Conservation (phyloP, 2,888 invertebrate genomes). For the Celastrina argiolus region DNA sequence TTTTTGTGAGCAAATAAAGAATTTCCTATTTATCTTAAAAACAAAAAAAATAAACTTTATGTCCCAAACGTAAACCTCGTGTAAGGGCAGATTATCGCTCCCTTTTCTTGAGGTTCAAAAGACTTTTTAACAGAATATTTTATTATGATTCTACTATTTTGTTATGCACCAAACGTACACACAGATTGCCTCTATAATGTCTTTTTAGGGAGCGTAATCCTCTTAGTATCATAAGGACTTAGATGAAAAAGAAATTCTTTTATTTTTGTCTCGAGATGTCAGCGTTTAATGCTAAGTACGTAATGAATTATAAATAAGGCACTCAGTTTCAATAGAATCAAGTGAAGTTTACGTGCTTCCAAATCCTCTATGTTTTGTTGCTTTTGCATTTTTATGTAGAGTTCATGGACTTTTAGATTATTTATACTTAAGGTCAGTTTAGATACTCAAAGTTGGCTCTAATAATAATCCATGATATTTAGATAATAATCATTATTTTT, state of each 20-base stretch:
- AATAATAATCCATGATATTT: background rate
- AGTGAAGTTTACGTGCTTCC: background rate
- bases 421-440: background rate
- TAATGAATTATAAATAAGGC: slow-evolving; percentile 21
- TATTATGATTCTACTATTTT: background rate
- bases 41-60: background rate
- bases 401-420: background rate
- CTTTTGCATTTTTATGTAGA: background rate
- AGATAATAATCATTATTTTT: no score
- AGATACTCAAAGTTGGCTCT: background rate
- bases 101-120: background rate
- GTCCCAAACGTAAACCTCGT: background rate
- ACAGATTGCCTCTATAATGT: slow-evolving; percentile 2
- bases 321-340: slow-evolving; percentile 12
- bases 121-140: background rate
- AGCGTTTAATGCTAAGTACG: slow-evolving; percentile 15
- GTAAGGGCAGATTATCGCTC: background rate
- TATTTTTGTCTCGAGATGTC: slow-evolving; percentile 15
- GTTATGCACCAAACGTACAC: background rate
- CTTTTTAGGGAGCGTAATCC: slow-evolving; percentile 16
- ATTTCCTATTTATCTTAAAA: no score
- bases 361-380: background rate
- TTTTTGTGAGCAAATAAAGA: no score
- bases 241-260: slow-evolving; percentile 12
- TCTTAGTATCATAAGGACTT: slow-evolving; percentile 18